Base-by-base conservation (phyloP, 2,888 invertebrate genomes). In the Nomada fabriciana region DNA sequence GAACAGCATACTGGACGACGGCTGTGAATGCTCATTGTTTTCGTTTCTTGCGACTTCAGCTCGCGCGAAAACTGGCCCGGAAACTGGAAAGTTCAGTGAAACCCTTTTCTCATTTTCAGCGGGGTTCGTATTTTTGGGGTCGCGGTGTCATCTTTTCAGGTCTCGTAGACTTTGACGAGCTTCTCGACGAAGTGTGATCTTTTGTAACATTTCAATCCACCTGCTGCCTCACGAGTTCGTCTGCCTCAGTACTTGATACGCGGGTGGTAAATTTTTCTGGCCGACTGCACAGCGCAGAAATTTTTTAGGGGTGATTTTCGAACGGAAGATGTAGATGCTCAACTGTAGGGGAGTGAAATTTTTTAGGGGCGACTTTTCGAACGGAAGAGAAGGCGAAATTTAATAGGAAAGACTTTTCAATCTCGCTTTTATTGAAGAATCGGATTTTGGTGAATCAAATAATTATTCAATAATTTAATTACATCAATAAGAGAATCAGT, bases 1-100 rank as follows among this genome's bases (percentile, higher is more conserved):
- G 63, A 72, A 69, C 65, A 83, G 69, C 78, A 86, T 63, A 83
- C 83, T 71, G 82, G 77, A 86, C 75, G 76, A 57, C 60, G 71
- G 55, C 61, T 78, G 18, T 23, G 85, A 85, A 85, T 85, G 73
- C 64, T 80, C 75, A 84, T 86, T 87, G 84, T 87, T 79, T 79
- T 67, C 73, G 70, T 52, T 67, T 83, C 64, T 77, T 73, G 67
- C n/a, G 77, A 64, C 61, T 69, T 52, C 20, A 15, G 53, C 59
- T 64, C 25, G 64, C 50, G 59, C 55, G 74, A 80, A 79, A 87
- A 82, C 70, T 75, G 63, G 72, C 70, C 68, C 52, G 23, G 25
- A 53, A 57, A 43, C 18, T 75, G 23, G 52, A 67, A 75, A 75
- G 36, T 36, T 23, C 63, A 59, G 47, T 29, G 36, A 60, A 53